Conservation (phyloP, 2,113 vertebrate species). For the Charina bottae region DNA sequence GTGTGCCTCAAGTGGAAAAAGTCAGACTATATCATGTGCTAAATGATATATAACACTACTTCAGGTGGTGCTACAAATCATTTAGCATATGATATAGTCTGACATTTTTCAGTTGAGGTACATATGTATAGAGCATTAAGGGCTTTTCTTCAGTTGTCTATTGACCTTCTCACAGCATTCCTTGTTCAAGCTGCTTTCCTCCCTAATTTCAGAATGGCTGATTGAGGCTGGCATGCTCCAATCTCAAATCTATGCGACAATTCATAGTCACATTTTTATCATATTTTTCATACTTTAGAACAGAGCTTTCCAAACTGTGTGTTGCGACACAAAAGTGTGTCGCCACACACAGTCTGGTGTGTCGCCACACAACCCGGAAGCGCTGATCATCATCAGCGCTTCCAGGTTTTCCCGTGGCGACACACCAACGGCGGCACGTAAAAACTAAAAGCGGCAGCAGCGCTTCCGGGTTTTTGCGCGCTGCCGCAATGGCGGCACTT, state of each 20-base stretch:
- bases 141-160: constrained; percentile 20
- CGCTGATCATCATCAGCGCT: too few relatives aligned
- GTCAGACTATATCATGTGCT: not conserved
- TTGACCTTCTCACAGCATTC: not conserved
- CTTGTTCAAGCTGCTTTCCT: constrained; percentile 7
- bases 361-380: too few relatives aligned
- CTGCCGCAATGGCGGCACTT: too few relatives aligned
- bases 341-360: too few relatives aligned
- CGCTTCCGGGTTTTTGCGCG: too few relatives aligned
- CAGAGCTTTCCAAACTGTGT: too few relatives aligned
- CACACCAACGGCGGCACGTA: too few relatives aligned
- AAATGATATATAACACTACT: constrained; percentile 3
- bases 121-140: not conserved
- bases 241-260: not conserved
- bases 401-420: too few relatives aligned
- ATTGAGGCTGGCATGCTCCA: not conserved
- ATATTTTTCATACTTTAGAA: not conserved
- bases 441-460: too few relatives aligned
- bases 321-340: too few relatives aligned
- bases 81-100: not conserved
- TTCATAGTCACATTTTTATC: not conserved
- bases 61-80: not conserved
- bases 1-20: constrained; percentile 2
- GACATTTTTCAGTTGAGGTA: constrained; percentile 39
- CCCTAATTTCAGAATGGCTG: not conserved